Conservation (phyloP, 23 tunicate genomes). For the Botrylloides violaceus region DNA sequence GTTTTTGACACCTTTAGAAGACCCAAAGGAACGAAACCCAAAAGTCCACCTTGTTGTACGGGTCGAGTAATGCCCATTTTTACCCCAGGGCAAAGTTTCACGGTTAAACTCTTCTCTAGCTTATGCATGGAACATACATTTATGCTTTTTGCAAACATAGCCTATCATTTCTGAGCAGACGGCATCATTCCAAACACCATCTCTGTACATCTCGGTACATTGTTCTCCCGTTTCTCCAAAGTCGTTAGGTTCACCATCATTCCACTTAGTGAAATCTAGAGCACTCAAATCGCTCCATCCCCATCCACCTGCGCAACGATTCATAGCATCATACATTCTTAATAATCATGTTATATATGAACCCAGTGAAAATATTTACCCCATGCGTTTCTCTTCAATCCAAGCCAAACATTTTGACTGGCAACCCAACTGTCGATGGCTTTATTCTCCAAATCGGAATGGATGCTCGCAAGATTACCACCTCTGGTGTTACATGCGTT, state of each 20-base stretch:
- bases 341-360: too few relatives aligned
- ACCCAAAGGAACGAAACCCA: too few relatives aligned
- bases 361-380: too few relatives aligned
- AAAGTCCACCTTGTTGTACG: too few relatives aligned
- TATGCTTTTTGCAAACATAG: constrained; percentile 75
- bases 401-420: constrained; percentile 54
- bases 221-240: constrained; percentile 64
- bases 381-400: constrained; percentile 76
- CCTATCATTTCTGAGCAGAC: constrained; percentile 33
- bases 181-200: constrained; percentile 57
- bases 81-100: too few relatives aligned
- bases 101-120: too few relatives aligned
- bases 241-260: constrained; percentile 60
- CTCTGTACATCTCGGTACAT: constrained; percentile 49
- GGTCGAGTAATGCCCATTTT: too few relatives aligned
- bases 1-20: too few relatives aligned
- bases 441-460: constrained; percentile 69
- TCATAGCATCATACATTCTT: background rate
- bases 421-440: constrained; percentile 52
- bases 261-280: constrained; percentile 65
- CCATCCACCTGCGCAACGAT: constrained; percentile 75
- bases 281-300: constrained; percentile 53
- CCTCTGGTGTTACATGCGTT: constrained; percentile 36
- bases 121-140: too few relatives aligned
- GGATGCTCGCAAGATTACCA: constrained; percentile 54